Conservation (phyloP, 2,797 vertebrate species). For the Dromococcyx pavoninus region DNA sequence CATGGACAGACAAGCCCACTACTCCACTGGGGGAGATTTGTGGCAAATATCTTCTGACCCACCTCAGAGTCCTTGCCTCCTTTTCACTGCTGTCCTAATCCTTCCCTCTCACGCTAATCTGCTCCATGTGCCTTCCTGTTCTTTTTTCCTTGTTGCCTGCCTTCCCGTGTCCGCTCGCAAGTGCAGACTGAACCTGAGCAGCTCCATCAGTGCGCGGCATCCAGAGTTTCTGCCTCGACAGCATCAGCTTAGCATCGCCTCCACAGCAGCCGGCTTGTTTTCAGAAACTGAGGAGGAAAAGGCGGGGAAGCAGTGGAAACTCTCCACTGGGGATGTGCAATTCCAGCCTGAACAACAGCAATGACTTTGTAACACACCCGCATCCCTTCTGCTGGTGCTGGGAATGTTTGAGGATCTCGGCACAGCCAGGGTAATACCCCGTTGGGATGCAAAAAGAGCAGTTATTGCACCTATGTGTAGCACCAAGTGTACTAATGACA, state of each 20-base stretch:
- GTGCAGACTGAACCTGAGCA: not conserved
- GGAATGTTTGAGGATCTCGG: not conserved
- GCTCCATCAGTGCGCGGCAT: fast-evolving
- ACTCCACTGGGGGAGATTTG: not conserved
- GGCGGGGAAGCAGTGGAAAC: not conserved
- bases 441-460: not conserved
- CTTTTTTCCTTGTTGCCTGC: not conserved
- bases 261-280: not conserved
- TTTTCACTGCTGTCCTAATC: not conserved
- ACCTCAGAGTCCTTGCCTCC: not conserved
- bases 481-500: too few relatives aligned
- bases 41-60: not conserved
- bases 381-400: fast-evolving
- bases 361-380: not conserved
- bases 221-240: not conserved
- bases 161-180: not conserved
- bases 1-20: not conserved
- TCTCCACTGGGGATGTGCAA: not conserved
- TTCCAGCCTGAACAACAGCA: not conserved
- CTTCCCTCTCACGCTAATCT: not conserved
- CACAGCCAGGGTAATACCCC: fast-evolving
- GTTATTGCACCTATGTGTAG: fast-evolving
- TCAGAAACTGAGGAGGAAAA: not conserved
- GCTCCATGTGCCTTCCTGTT: not conserved
- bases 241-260: not conserved